Percentiles rank a stretch among this genome's conserved stretches.
Evolutionary conservation across 2,113 vertebrate genomes (phyloP).

Genomic region (Oryzias celebensis): DNA sequence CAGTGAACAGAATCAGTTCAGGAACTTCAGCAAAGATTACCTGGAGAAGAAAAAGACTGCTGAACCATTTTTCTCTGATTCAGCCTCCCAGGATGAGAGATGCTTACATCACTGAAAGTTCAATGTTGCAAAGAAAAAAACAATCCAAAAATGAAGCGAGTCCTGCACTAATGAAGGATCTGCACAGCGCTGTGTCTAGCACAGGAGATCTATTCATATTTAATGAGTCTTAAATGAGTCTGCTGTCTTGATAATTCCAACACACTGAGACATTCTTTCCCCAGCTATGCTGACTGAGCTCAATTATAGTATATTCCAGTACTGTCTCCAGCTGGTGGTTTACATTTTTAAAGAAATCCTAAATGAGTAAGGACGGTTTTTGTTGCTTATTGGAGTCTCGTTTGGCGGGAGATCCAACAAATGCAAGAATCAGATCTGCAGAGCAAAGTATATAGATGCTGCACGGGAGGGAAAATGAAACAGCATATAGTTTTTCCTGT

Average conservation of each 20-base stretch:
- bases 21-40: too few relatives aligned
- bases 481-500: not conserved
- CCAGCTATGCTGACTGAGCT: constrained; percentile 20
- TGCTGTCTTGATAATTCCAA: constrained; percentile 13
- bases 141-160: not conserved
- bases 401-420: too few relatives aligned
- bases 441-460: too few relatives aligned
- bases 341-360: constrained; percentile 36
- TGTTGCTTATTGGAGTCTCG: constrained; percentile 10
- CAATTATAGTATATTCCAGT: constrained; percentile 7
- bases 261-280: constrained; percentile 20
- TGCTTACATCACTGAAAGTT: not conserved
- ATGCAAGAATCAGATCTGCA: too few relatives aligned
- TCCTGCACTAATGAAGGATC: not conserved
- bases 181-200: not conserved
- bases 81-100: too few relatives aligned
- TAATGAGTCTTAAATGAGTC: constrained; percentile 35
- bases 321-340: constrained; percentile 32
- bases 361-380: constrained; percentile 20
- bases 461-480: too few relatives aligned
- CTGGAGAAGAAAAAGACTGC: too few relatives aligned
- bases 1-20: too few relatives aligned
- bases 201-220: constrained; percentile 19
- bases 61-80: too few relatives aligned
- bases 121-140: not conserved